A percentile compares a stretch with the other conserved stretches of the same genome.
These are phyloP conservation scores for Erythrocebus patas DNA, from an alignment of 2,113 vertebrate species.

Conservation along the genomic window DNA sequence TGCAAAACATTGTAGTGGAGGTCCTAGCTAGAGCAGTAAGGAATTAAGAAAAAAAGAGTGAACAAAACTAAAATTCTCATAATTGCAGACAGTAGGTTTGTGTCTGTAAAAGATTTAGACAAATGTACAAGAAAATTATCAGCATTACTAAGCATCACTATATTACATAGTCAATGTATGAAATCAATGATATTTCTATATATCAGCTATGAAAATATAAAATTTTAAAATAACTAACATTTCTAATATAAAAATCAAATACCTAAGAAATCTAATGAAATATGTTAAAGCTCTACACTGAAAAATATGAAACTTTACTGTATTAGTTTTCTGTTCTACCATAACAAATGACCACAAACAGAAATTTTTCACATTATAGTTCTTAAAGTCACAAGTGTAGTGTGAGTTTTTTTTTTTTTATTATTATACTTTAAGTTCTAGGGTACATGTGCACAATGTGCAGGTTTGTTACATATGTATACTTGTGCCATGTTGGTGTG, in stretches of 20 bases:
- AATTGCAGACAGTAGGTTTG: not conserved
- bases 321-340: not conserved
- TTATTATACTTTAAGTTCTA: no score
- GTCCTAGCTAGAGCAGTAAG: not conserved
- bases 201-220: not conserved
- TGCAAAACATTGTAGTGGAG: not conserved
- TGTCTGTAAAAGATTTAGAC: not conserved
- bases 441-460: no score
- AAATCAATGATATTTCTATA: not conserved
- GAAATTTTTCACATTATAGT: not conserved
- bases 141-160: not conserved
- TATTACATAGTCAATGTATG: not conserved
- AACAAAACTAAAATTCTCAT: not conserved
- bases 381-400: not conserved
- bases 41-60: not conserved
- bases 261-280: not conserved
- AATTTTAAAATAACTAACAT: not conserved
- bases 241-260: not conserved
- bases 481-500: no score
- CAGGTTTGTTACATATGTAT: no score
- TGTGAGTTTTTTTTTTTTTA: not conserved
- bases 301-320: not conserved
- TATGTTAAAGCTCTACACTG: not conserved
- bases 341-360: not conserved
- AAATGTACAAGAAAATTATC: not conserved